A percentile compares a stretch with the other conserved stretches of the same genome.
phyloP scores from a whole-genome alignment of 2,888 invertebrate species.

The Liodrosophila aerea region DNA sequence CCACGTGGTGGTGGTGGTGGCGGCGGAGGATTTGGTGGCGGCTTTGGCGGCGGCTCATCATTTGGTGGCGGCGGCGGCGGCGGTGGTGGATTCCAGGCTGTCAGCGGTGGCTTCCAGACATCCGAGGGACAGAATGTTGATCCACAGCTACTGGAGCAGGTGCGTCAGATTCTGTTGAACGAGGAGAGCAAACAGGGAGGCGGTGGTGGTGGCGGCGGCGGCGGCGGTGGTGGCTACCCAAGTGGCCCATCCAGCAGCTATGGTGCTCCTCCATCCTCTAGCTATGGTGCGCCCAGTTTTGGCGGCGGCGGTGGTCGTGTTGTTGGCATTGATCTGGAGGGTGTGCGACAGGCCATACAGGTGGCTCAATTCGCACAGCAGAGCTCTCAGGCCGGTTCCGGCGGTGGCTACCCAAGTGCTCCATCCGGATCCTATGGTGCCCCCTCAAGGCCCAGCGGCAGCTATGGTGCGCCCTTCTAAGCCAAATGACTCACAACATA shows the following conservation, averaged over 20 bases:
- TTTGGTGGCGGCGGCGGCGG: slow-evolving; percentile 81
- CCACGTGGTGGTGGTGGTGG: slow-evolving; percentile 85
- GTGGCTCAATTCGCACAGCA: slow-evolving; percentile 92
- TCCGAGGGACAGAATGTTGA: slow-evolving; percentile 93
- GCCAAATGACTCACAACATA: slow-evolving; percentile 29
- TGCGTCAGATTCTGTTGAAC: slow-evolving; percentile 91
- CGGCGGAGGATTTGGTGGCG: slow-evolving; percentile 83
- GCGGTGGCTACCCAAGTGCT: slow-evolving; percentile 83
- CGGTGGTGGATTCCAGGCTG: slow-evolving; percentile 89
- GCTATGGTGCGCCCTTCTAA: slow-evolving; percentile 86
- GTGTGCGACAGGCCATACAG: slow-evolving; percentile 93
- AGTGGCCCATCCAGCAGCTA: slow-evolving; percentile 84
- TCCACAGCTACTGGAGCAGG: slow-evolving; percentile 90
- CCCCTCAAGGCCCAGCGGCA: slow-evolving; percentile 86
- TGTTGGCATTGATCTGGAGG: slow-evolving; percentile 92
- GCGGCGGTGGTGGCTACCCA: slow-evolving; percentile 79
- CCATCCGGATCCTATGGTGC: slow-evolving; percentile 85
- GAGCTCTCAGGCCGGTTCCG: slow-evolving; percentile 83
- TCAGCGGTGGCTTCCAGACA: slow-evolving; percentile 90
- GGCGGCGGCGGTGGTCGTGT: slow-evolving; percentile 83
- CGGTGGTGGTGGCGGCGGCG: slow-evolving; percentile 83
- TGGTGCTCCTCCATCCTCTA: slow-evolving; percentile 85
- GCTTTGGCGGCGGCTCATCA: slow-evolving; percentile 81
- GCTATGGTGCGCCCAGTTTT: slow-evolving; percentile 85
- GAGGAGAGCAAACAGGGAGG: slow-evolving; percentile 88